These are phyloP conservation scores for Volucella bombylans DNA, from an alignment of 2,888 invertebrate species.

Conservation along the genomic window DNA sequence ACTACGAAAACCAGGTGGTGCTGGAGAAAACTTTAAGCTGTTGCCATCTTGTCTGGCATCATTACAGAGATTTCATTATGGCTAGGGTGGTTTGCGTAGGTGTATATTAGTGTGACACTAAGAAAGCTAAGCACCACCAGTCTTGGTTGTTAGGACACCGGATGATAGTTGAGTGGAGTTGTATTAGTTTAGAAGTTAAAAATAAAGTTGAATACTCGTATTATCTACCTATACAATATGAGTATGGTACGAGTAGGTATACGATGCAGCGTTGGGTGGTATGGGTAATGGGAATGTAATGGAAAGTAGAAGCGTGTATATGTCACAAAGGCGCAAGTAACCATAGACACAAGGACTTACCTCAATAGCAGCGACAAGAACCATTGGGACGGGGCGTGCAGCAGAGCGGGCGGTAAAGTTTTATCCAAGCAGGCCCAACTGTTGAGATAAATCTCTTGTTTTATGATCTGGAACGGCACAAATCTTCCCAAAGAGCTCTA, in stretches of 20 bases:
- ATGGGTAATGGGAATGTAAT: no score
- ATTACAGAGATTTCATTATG: slow-evolving; percentile 72
- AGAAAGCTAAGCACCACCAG: slow-evolving; percentile 62
- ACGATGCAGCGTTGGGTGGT: no score
- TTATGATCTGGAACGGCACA: slow-evolving; percentile 74
- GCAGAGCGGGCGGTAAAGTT: slow-evolving; percentile 54
- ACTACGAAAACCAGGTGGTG: slow-evolving; percentile 63
- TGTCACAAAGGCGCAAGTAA: slow-evolving; percentile 45
- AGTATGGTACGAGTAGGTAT: slow-evolving; percentile 1
- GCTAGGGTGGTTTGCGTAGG: slow-evolving; percentile 52
- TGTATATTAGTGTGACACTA: slow-evolving; percentile 70
- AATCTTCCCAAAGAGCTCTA: slow-evolving; percentile 74
- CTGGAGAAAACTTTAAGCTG: slow-evolving; percentile 66
- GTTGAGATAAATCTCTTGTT: slow-evolving; percentile 74
- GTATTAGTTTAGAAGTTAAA: slow-evolving; percentile 68
- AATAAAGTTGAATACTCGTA: slow-evolving; percentile 72
- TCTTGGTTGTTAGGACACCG: slow-evolving; percentile 1
- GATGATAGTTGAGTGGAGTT: slow-evolving; percentile 37
- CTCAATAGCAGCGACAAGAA: slow-evolving; percentile 24
- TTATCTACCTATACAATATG: slow-evolving; percentile 53
- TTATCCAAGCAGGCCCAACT: slow-evolving; percentile 66
- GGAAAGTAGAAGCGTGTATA: slow-evolving; percentile 22
- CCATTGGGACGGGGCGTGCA: slow-evolving; percentile 20
- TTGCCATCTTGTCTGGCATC: slow-evolving; percentile 72
- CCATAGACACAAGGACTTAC: slow-evolving; percentile 63